Conservation (phyloP, 1,140 invertebrate genomes). For the Apis florea region DNA sequence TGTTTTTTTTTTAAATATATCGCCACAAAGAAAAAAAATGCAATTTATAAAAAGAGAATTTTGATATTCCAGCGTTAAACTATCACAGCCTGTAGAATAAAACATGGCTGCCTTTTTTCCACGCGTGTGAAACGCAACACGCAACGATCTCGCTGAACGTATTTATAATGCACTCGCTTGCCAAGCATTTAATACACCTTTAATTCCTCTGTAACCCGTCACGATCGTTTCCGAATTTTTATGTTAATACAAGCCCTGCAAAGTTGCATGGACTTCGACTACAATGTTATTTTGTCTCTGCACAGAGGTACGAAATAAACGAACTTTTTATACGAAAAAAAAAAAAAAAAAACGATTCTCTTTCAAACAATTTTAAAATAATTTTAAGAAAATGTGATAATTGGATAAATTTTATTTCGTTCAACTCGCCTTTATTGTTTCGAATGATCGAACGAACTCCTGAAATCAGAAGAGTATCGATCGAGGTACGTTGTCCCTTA, state of each 20-base stretch:
- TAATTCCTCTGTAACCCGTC: slow-evolving; percentile 14
- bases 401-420: not conserved
- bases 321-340: slow-evolving; percentile 55
- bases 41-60: not conserved
- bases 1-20: not conserved
- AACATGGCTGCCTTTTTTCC: not conserved
- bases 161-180: slow-evolving; percentile 57
- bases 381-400: not conserved
- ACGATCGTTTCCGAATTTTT: slow-evolving; percentile 4
- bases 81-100: not conserved
- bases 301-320: slow-evolving; percentile 57
- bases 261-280: not conserved
- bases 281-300: slow-evolving; percentile 44
- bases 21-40: not conserved
- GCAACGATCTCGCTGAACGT: slow-evolving; percentile 21
- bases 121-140: not conserved
- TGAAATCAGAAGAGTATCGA: not conserved
- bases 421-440: slow-evolving; percentile 39
- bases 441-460: not conserved
- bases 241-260: not conserved
- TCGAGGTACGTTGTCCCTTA: slow-evolving; percentile 21
- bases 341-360: not conserved
- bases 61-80: slow-evolving; percentile 20
- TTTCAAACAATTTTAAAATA: no score
- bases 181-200: slow-evolving; percentile 44